Conservation (phyloP, 1,140 invertebrate species). For the Bombus confusus region DNA sequence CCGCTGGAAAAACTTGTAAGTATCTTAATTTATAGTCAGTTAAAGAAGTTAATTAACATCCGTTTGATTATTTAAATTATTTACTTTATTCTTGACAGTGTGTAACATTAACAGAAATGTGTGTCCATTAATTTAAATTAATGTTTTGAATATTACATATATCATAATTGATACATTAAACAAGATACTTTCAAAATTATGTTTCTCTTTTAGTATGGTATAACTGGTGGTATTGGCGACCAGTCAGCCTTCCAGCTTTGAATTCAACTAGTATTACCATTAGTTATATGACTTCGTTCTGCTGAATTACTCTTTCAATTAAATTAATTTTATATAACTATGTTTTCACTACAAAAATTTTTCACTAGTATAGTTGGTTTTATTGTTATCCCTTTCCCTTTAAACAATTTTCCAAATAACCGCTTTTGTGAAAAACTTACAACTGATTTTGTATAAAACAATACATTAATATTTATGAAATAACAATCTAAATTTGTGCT, state of each 20-base stretch:
- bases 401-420: background rate
- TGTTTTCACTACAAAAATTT: slow-evolving; percentile 7
- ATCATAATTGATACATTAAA: background rate
- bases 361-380: background rate
- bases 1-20: slow-evolving; percentile 87
- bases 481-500: slow-evolving; percentile 21
- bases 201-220: slow-evolving; percentile 87
- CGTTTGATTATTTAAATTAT: background rate
- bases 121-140: slow-evolving; percentile 24
- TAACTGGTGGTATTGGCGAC: slow-evolving; percentile 93
- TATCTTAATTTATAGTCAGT: slow-evolving; percentile 52
- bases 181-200: background rate
- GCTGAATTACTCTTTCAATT: slow-evolving; percentile 76
- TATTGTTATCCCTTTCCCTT: background rate
- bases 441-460: background rate
- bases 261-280: slow-evolving; percentile 85
- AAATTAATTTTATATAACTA: slow-evolving; percentile 29
- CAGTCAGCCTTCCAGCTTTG: slow-evolving; percentile 84
- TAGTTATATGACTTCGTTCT: slow-evolving; percentile 88
- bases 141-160: slow-evolving; percentile 2
- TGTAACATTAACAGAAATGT: slow-evolving; percentile 1
- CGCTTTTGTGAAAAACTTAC: background rate
- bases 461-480: background rate
- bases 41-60: background rate
- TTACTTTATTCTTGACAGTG: background rate